Conservation (phyloP, 2,113 vertebrate species). For the Gobio gobio region DNA sequence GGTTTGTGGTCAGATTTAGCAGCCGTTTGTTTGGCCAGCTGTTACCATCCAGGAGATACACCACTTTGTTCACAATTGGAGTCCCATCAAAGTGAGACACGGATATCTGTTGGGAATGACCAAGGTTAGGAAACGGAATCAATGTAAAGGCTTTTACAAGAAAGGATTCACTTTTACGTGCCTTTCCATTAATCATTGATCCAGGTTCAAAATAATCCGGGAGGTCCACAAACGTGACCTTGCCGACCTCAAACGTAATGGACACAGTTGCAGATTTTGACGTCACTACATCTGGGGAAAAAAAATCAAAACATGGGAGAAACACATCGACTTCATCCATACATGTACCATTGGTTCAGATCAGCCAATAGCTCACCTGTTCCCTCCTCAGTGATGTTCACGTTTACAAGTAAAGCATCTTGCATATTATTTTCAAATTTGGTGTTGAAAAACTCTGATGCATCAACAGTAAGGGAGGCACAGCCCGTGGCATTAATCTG, state of each 20-base stretch:
- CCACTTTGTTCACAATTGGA: too few species aligned
- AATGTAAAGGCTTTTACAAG: not conserved
- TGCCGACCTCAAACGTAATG: constrained; percentile 65
- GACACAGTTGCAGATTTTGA: not conserved
- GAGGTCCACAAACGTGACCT: constrained; percentile 64
- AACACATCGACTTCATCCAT: too few species aligned
- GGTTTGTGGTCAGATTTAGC: constrained; percentile 69
- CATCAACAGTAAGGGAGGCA: not conserved
- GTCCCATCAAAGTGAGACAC: too few species aligned
- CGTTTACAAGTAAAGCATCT: not conserved
- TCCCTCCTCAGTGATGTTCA: constrained; percentile 67
- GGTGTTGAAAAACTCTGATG: constrained; percentile 53
- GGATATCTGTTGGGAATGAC: too few species aligned
- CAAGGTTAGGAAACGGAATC: not conserved
- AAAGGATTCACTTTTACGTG: constrained; percentile 19
- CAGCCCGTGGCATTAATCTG: not conserved
- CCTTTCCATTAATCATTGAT: constrained; percentile 63
- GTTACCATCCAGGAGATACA: too few species aligned
- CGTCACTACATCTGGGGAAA: not conserved
- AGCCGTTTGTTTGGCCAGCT: constrained; percentile 21
- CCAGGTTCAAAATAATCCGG: constrained; percentile 61
- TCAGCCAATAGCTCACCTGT: constrained; percentile 61
- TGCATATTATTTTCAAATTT: not conserved
- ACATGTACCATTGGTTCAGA: not conserved
- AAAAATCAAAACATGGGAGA: not conserved